These are phyloP conservation scores for Drosophila prosaltans DNA, from an alignment of 1,140 invertebrate genomes.

Conservation along the genomic window DNA sequence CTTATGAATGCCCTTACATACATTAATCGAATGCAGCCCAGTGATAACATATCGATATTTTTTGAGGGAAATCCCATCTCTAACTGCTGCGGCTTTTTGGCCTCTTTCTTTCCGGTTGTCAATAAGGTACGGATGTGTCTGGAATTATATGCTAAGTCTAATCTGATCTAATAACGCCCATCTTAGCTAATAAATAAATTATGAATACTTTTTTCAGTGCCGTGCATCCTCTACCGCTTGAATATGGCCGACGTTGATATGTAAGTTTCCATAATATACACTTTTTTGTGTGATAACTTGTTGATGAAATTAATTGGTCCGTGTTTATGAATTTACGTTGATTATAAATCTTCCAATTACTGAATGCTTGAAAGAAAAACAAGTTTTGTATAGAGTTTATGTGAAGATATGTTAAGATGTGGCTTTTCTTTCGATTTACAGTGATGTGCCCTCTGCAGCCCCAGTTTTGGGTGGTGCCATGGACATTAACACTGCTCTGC, in stretches of 20 bases:
- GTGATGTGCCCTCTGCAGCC: conserved; percentile 87
- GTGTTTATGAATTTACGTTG: conserved; percentile 80
- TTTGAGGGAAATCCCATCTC: neutral
- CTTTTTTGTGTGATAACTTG: neutral
- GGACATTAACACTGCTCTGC: conserved; percentile 97
- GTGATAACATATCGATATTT: neutral
- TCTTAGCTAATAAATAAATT: conserved; percentile 53
- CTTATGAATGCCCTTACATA: too few relatives aligned
- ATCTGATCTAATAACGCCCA: conserved; percentile 48
- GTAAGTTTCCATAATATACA: conserved; percentile 84
- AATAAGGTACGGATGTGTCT: conserved; percentile 73
- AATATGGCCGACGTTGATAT: conserved; percentile 87
- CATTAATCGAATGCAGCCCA: neutral
- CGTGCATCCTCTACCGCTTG: conserved; percentile 67
- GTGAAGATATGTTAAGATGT: neutral
- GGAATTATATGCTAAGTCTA: conserved; percentile 44
- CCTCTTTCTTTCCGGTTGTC: conserved; percentile 83
- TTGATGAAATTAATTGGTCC: conserved; percentile 80
- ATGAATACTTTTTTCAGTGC: conserved; percentile 57
- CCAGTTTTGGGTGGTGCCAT: conserved; percentile 88
- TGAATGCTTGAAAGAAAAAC: conserved; percentile 28
- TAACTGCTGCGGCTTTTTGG: neutral
- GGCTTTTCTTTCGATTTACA: conserved; percentile 59
- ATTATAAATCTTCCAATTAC: conserved; percentile 73
- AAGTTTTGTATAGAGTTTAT: neutral